Evolutionary conservation across 2,888 invertebrate species (phyloP).

Genomic region (Trichacis sp.): DNA sequence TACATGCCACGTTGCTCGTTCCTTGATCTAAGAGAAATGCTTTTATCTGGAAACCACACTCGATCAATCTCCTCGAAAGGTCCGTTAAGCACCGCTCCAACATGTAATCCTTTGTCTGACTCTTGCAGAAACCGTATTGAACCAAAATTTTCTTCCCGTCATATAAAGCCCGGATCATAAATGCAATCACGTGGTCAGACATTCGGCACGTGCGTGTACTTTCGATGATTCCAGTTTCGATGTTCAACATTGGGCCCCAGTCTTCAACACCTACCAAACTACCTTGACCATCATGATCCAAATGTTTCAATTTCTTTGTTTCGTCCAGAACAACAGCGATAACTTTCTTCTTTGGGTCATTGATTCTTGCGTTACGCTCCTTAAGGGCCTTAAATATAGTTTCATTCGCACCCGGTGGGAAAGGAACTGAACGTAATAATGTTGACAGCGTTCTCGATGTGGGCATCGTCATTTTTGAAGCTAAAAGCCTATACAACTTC

Average conservation of each 20-base stretch:
- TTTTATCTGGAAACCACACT: background rate
- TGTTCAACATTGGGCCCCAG: background rate
- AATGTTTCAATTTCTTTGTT: background rate
- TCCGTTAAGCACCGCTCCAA: background rate
- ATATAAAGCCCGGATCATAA: background rate
- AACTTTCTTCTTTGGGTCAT: background rate
- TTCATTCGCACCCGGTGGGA: background rate
- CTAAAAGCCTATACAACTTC: no score
- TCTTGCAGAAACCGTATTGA: background rate
- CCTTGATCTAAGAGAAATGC: background rate
- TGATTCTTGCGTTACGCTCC: background rate
- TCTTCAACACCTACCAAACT: conserved; percentile 1
- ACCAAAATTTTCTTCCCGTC: background rate
- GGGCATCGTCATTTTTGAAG: background rate
- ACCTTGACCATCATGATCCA: background rate
- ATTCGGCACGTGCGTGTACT: background rate
- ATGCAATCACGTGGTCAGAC: background rate
- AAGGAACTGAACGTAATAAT: background rate
- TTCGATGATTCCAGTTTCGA: background rate
- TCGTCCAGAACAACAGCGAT: background rate
- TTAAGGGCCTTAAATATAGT: background rate
- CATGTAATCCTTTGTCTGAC: background rate
- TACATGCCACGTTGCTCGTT: background rate
- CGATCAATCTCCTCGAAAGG: background rate
- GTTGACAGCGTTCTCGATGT: background rate